phyloP scores from a whole-genome alignment of 1,140 invertebrate species.

The Psix sp. region DNA sequence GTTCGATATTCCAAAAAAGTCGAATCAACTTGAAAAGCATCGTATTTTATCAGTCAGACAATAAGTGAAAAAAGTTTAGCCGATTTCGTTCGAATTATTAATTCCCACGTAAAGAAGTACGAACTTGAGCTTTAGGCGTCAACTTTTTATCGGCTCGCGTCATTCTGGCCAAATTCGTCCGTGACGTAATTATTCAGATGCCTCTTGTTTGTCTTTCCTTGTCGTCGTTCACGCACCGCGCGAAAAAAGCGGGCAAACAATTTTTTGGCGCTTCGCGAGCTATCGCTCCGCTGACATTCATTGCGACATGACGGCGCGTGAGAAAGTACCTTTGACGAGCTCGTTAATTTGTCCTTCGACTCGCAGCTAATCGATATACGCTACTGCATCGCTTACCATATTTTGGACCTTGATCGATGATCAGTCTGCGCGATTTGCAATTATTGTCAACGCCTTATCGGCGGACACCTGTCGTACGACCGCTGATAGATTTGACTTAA shows the following conservation, averaged over 20 bases:
- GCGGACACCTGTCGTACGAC: slow-evolving; percentile 66
- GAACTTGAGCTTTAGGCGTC: slow-evolving; percentile 7
- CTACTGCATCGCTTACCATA: slow-evolving; percentile 62
- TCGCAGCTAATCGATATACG: slow-evolving; percentile 63
- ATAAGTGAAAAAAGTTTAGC: neutral
- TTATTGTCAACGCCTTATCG: slow-evolving; percentile 72
- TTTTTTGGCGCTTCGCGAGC: slow-evolving; percentile 21
- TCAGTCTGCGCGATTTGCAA: slow-evolving; percentile 69
- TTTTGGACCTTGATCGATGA: slow-evolving; percentile 70
- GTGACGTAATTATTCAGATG: slow-evolving; percentile 34
- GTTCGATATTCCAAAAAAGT: too few species aligned
- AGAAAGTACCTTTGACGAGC: slow-evolving; percentile 56
- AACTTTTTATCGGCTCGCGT: slow-evolving; percentile 31
- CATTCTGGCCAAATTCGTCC: neutral
- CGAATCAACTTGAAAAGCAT: slow-evolving; percentile 6
- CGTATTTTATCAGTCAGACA: neutral
- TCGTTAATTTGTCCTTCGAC: slow-evolving; percentile 63
- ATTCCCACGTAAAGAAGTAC: slow-evolving; percentile 5
- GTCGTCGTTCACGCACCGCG: neutral
- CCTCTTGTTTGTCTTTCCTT: slow-evolving; percentile 24
- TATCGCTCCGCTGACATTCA: slow-evolving; percentile 18
- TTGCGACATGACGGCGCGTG: slow-evolving; percentile 34
- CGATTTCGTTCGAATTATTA: slow-evolving; percentile 9
- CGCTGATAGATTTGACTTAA: slow-evolving; percentile 70
- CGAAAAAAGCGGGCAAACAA: neutral